Evolutionary conservation across 2,888 invertebrate genomes (phyloP).

Genomic region (Papilio elwesi): DNA sequence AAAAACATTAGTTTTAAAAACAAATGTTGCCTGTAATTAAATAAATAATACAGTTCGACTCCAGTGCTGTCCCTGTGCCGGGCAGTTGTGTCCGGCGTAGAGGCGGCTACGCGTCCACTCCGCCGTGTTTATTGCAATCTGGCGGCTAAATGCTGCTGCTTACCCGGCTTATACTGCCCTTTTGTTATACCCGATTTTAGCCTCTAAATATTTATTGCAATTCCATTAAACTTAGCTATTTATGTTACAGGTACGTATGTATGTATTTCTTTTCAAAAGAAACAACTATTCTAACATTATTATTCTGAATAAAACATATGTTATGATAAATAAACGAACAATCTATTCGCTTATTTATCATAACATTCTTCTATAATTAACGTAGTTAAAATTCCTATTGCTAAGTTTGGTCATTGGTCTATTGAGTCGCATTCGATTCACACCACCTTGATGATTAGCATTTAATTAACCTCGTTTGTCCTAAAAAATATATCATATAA

Average conservation of each 20-base stretch:
- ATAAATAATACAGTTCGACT: slow-evolving; percentile 47
- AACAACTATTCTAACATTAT: no score
- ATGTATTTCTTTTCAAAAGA: not conserved
- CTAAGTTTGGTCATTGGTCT: no score
- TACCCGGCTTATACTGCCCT: slow-evolving; percentile 70
- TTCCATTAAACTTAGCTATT: slow-evolving; percentile 35
- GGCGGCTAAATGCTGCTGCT: slow-evolving; percentile 79
- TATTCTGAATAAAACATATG: no score
- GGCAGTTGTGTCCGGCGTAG: slow-evolving; percentile 74
- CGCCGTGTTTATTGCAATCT: slow-evolving; percentile 82
- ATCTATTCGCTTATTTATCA: no score
- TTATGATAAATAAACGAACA: no score
- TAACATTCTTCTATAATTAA: no score
- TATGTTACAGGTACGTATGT: not conserved
- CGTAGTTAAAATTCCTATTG: no score
- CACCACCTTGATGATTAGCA: no score
- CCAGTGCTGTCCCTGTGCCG: slow-evolving; percentile 54
- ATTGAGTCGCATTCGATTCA: no score
- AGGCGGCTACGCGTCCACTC: slow-evolving; percentile 71
- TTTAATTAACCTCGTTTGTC: no score
- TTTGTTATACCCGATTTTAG: slow-evolving; percentile 63
- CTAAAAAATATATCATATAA: no score
- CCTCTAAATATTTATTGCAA: slow-evolving; percentile 50
- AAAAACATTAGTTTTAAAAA: no score
- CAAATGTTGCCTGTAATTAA: not conserved